Base-by-base conservation (phyloP, 2,797 vertebrate species). In the Centroberyx gerrardi region DNA sequence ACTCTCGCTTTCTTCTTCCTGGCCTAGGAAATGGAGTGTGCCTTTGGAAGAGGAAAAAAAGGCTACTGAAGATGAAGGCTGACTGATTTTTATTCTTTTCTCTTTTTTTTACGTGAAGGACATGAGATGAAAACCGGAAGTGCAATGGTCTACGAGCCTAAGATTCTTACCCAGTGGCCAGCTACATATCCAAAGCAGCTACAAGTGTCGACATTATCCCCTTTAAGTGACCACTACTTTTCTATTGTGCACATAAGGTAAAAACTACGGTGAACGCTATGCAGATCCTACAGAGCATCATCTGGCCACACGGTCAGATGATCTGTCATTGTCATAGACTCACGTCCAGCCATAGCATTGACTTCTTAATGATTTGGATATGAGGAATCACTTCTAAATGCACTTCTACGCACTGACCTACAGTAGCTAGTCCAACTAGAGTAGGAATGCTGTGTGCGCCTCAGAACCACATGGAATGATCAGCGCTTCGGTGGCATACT, bases 111-210 rank as follows among this genome's bases (percentile, higher is more conserved):
- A 80, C 64, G 86, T 91, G 83, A 92, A 93, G 91, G 92, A 95
- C 90, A 94, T 93, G 93, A 95, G 93, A 94, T 94, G 90, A 94
- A 85, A 90, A 92, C 91, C 76, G 82, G 90, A 94, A 95, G 93
- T 94, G 92, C 90, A 93, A 93, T 78, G 92, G 72, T 90, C 87
- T 90, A 92, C 84, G 91, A 90, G 87, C 90, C 90, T 87, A 90
- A 70, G 78, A 84, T 78, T 93, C 84, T 88, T 82, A 83, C 90
- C 91, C 92, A 94, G 93, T 93, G 93, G 93, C 91, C 93, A 93
- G 92, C 93, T 95, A 93, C 90, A 92, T 91, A 91, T 88, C 90
- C 81, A 83, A 87, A 94, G 91, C 92, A 92, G 90, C 93, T 94
- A 94, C 92, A 90, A 91, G 88, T 93, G 90, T 91, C 46, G 36